A percentile compares a stretch with the other conserved stretches of the same genome.
Evolutionary conservation across 2,797 vertebrate species (phyloP).

Genomic region (Helarctos malayanus): DNA sequence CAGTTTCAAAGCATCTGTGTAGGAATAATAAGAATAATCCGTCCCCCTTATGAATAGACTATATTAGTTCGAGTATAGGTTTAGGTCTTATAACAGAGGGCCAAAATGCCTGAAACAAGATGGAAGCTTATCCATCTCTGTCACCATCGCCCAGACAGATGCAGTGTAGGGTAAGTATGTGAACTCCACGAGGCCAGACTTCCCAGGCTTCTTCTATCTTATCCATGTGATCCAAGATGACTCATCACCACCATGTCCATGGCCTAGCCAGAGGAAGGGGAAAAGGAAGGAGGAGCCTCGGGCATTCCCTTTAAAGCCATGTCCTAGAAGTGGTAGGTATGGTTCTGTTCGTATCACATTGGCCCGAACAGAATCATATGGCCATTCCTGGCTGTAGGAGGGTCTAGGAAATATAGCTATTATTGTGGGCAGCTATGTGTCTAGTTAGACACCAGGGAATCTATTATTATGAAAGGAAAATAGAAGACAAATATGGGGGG

Average conservation of each 20-base stretch:
- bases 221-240: conserved; percentile 24
- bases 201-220: conserved; percentile 48
- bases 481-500: background rate
- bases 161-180: background rate
- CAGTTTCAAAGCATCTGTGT: background rate
- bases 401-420: background rate
- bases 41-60: background rate
- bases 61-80: background rate
- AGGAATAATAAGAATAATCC: conserved; percentile 32
- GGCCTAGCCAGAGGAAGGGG: background rate
- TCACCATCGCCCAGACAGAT: background rate
- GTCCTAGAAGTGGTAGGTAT: background rate
- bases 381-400: background rate
- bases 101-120: conserved; percentile 36
- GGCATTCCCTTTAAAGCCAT: conserved; percentile 20
- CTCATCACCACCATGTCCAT: background rate
- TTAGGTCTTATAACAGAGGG: conserved; percentile 18
- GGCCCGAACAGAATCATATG: background rate
- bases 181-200: background rate
- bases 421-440: background rate
- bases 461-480: conserved; percentile 23
- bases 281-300: background rate
- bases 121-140: conserved; percentile 36
- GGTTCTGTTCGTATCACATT: background rate
- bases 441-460: conserved; percentile 32